Percentiles rank a stretch among this genome's conserved stretches.
Conservation (phyloP, 2,113 vertebrate genomes). For the Gulo gulo region DNA sequence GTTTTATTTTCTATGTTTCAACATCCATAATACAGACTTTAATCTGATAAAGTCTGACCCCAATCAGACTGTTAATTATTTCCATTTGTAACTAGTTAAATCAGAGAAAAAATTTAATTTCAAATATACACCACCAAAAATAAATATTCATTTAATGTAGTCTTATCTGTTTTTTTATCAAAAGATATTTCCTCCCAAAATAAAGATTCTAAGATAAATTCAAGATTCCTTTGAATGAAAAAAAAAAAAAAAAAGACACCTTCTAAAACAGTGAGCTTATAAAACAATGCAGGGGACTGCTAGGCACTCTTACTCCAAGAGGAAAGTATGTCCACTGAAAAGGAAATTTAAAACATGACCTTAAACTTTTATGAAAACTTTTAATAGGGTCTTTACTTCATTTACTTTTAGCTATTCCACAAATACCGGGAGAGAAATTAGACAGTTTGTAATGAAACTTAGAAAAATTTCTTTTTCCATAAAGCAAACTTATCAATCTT, state of each 20-base stretch:
- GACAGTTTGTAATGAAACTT: not conserved
- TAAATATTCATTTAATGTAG: not conserved
- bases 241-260: not conserved
- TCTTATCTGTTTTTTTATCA: not conserved
- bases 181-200: not conserved
- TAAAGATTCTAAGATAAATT: not conserved
- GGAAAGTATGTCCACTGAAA: not conserved
- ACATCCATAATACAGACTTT: slow-evolving; percentile 36
- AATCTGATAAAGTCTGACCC: slow-evolving; percentile 34
- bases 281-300: not conserved
- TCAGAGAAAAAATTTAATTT: slow-evolving; percentile 38
- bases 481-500: slow-evolving; percentile 15
- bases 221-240: slow-evolving; percentile 43
- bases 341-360: not conserved
- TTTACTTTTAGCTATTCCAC: not conserved
- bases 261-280: not conserved
- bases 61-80: slow-evolving; percentile 20
- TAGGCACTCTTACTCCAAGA: not conserved
- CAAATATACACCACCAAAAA: slow-evolving; percentile 31
- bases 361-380: not conserved
- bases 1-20: slow-evolving; percentile 25
- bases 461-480: not conserved
- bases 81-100: slow-evolving; percentile 23
- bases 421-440: not conserved
- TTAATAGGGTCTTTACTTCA: slow-evolving; percentile 20